Evolutionary conservation across 1,140 invertebrate species (phyloP).

Genomic region (Episyrphus balteatus): DNA sequence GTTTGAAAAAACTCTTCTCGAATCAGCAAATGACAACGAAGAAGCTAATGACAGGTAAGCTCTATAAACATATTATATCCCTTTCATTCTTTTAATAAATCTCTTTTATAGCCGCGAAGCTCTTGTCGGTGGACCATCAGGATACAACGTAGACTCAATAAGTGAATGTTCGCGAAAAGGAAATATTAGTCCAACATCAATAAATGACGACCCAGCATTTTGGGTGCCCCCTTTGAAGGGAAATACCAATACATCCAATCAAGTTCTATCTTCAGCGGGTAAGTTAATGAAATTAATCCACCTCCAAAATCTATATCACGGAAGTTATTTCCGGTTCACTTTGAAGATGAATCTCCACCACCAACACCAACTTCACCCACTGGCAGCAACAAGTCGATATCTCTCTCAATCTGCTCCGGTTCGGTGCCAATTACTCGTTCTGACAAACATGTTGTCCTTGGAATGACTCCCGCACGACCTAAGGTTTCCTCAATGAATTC

Average conservation of each 20-base stretch:
- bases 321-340: not conserved
- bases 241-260: conserved; percentile 8
- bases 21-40: conserved; percentile 36
- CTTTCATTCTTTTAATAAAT: not conserved
- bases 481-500: conserved; percentile 41
- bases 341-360: conserved; percentile 37
- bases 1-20: conserved; percentile 43
- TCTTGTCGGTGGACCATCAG: conserved; percentile 27
- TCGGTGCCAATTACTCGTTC: conserved; percentile 38
- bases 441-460: conserved; percentile 45
- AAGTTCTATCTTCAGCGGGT: conserved; percentile 6
- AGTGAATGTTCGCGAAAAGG: conserved; percentile 29
- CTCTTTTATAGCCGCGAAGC: conserved; percentile 33
- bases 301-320: not conserved
- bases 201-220: conserved; percentile 35
- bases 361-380: conserved; percentile 38
- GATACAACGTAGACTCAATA: conserved; percentile 34
- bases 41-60: conserved; percentile 32
- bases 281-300: not conserved
- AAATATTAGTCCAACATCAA: conserved; percentile 31
- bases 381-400: conserved; percentile 32
- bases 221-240: conserved; percentile 36
- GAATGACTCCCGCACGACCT: conserved; percentile 34
- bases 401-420: conserved; percentile 26
- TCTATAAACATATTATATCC: not conserved